Evolutionary conservation across 2,888 invertebrate genomes (phyloP).

Genomic region (Pinctada fucata): DNA sequence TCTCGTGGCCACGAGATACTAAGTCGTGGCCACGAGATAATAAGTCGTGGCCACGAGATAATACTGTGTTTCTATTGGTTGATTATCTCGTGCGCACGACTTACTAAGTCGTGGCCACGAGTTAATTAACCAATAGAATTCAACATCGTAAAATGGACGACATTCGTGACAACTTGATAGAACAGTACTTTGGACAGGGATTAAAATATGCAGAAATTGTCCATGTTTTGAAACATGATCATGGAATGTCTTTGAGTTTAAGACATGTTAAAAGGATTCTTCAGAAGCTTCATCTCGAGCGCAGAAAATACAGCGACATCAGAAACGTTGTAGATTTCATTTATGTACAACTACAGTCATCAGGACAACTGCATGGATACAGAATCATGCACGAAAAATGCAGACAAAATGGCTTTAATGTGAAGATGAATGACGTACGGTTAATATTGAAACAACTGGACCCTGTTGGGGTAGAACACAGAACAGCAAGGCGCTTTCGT

Average conservation of each 20-base stretch:
- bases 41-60: too few relatives aligned
- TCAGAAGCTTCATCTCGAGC: not conserved
- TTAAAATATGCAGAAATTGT: conserved; percentile 3
- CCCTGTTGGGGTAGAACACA: conserved; percentile 6
- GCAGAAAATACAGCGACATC: conserved; percentile 24
- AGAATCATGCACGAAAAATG: conserved; percentile 40
- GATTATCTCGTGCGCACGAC: too few relatives aligned
- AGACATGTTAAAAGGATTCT: conserved; percentile 11
- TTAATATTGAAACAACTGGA: conserved; percentile 23
- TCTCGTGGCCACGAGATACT: too few relatives aligned
- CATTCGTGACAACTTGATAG: too few relatives aligned
- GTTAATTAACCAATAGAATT: too few relatives aligned
- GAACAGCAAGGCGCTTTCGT: not conserved
- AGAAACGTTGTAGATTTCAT: conserved; percentile 36
- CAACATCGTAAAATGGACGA: too few relatives aligned
- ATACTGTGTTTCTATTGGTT: too few relatives aligned
- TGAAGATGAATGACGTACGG: not conserved
- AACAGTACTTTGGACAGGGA: not conserved
- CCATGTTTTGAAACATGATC: not conserved
- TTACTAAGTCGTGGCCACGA: too few relatives aligned
- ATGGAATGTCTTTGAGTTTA: not conserved
- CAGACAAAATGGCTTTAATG: conserved; percentile 15
- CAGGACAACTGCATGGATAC: conserved; percentile 37
- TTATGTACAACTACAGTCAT: conserved; percentile 19
- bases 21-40: too few relatives aligned